Evolutionary conservation across 2,888 invertebrate genomes (phyloP), one percentile per base, ranked within the genome.

Genomic region (Acrobasis repandana): DNA sequence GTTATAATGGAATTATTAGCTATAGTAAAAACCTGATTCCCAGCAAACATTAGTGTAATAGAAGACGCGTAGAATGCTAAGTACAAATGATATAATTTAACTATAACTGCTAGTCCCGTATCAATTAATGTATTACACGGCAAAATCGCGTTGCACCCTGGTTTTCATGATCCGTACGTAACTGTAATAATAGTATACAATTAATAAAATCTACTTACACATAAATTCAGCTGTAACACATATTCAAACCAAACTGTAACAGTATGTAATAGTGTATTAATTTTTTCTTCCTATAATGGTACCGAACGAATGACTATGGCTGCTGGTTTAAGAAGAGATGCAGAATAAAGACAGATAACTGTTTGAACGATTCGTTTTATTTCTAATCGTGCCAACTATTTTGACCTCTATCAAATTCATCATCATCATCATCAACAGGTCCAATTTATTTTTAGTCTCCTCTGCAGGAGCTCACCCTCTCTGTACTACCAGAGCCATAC

Each of bases 321-420:
- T 89, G 92, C 90, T 90, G 91, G 90, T 81, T 86, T 84, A 85
- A 74, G 87, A 89, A 80, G 81, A 85, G 85, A 82, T 77, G 88
- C 87, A 86, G 86, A 92, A 87, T 92, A 92, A 92, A 92, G 90
- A 87, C 89, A 90, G 89, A 91, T 92, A 90, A 90, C 92, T 92
- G 92, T 92, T 92, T 90, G 90, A 90, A 80, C 80, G 69, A 66
- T 87, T 60, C 82, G 89, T 90, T 90, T 92, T 82, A 86, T 88
- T 90, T 51, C 9, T 20, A 20, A 20, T 15, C n/a, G n/a, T 47
- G 9, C 10, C 49, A 14, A 14, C 28, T 1, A 14, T 36, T 9
- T 36, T 36, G 36, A 36, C 36, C 36, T 36, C 1, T 1, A 6
- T 10, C 9, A 11, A 10, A 9, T 36, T 9, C 9, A 9, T 10